Percentiles rank a stretch among this genome's conserved stretches.
Conservation (phyloP, 2,113 vertebrate species). For the Ictalurus punctatus region DNA sequence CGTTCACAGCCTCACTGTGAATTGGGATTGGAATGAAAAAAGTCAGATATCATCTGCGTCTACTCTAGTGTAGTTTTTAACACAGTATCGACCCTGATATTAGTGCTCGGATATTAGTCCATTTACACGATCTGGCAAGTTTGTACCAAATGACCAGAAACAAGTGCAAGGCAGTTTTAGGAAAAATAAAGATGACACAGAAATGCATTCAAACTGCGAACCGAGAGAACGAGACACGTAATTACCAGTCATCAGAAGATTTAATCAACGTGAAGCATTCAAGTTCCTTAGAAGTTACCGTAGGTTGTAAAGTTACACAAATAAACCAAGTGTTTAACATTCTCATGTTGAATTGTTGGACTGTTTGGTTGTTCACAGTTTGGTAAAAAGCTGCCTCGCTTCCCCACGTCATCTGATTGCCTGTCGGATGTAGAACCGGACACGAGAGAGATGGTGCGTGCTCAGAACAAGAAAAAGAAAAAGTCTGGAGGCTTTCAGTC, state of each 20-base stretch:
- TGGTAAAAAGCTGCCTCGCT: constrained; percentile 68
- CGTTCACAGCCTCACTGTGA: too few relatives aligned
- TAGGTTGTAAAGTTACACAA: not conserved
- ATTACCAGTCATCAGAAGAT: too few relatives aligned
- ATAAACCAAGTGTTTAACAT: not conserved
- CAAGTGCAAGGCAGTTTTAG: too few relatives aligned
- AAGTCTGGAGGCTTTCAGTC: constrained; percentile 99
- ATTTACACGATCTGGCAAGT: too few relatives aligned
- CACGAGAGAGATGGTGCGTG: constrained; percentile 84
- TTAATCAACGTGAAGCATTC: not conserved
- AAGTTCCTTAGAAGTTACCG: not conserved
- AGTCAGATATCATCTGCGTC: too few relatives aligned
- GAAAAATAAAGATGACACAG: not conserved
- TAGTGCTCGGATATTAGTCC: too few relatives aligned
- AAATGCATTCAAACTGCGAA: not conserved
- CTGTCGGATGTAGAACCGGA: constrained; percentile 84
- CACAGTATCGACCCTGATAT: too few relatives aligned
- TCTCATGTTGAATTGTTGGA: not conserved
- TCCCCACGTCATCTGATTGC: constrained; percentile 72
- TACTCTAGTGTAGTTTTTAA: too few relatives aligned
- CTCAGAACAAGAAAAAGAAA: constrained; percentile 98
- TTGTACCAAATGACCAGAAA: too few relatives aligned
- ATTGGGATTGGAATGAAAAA: too few relatives aligned
- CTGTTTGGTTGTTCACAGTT: constrained; percentile 53
- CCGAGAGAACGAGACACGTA: too few relatives aligned